Base-by-base conservation (phyloP, 2,888 invertebrate genomes). In the Strigamia crassipes region DNA sequence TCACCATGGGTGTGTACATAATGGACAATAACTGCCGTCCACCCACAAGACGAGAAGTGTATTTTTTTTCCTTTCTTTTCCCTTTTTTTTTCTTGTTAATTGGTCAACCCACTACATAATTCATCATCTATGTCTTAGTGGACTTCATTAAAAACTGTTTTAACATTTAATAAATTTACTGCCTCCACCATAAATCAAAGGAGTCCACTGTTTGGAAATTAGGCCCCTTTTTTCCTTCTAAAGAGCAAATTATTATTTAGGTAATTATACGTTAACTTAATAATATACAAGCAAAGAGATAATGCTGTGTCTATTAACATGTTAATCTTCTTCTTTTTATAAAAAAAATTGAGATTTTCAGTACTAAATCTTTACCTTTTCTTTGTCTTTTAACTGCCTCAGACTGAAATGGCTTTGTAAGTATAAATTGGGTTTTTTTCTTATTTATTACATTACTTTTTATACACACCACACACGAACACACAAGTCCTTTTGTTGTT, bases 21-120 rank as follows among this genome's bases (percentile, higher is more conserved):
- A 73, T 73, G 73, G 73, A 73, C 73, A 73, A 73, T 73, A 27
- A 27, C 73, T 73, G 73, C 73, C 31, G 73, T 73, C 73, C 73
- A 73, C 73, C 73, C 73, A 73, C 73, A 73, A 31, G 15, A 15
- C 6, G 1, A 10, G 23, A 10, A 27, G 73, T 73, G n/a, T 18
- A 18, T 9, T 56, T 18, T 56, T 18, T 56, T 18, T 18, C 6
- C n/a, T 46, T 46, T 46, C 12, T 13, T n/a, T 46, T 66, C 10
- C 8, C 10, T 10, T 18, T 51, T 51, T 51, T 51, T 51, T 6
- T 51, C 18, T 51, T 51, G 51, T 12, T 66, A 5, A 21, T 66
- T 66, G 61, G 61, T 66, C 61, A 66, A 66, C n/a, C 61, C 61
- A 21, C 12, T 13, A 15, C 13, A 73, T 73, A 31, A 73, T 73